These are phyloP conservation scores for Macrosoma leucophasiata DNA, from an alignment of 2,888 invertebrate genomes.

Conservation along the genomic window DNA sequence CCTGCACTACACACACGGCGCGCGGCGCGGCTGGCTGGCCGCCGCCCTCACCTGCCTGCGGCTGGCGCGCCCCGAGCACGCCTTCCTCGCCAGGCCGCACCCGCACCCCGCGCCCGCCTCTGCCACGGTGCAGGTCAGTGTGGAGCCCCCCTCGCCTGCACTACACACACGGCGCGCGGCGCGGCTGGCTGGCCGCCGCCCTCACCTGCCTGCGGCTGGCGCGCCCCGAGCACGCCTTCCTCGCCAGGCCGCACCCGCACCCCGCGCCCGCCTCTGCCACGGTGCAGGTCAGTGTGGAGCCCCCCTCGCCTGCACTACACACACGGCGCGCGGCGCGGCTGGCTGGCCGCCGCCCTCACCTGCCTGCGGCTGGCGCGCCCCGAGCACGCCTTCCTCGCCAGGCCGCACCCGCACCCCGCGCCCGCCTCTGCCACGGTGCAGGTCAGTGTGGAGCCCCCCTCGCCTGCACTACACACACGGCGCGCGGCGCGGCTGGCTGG, in stretches of 20 bases:
- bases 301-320: too few species aligned
- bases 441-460: too few species aligned
- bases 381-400: constrained; percentile 90
- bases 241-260: constrained; percentile 80
- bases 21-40: constrained; percentile 87
- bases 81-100: constrained; percentile 90
- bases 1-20: constrained; percentile 66
- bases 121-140: constrained; percentile 21
- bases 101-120: constrained; percentile 57
- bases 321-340: constrained; percentile 83
- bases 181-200: constrained; percentile 86
- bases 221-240: constrained; percentile 87
- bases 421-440: constrained; percentile 33
- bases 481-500: constrained; percentile 85
- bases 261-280: constrained; percentile 71
- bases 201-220: constrained; percentile 87
- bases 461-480: constrained; percentile 63
- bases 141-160: too few species aligned
- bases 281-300: too few species aligned
- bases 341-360: constrained; percentile 87
- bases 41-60: constrained; percentile 87
- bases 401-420: constrained; percentile 77
- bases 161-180: constrained; percentile 80
- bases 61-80: constrained; percentile 84
- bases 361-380: constrained; percentile 83